Base-by-base conservation (phyloP, 1,140 invertebrate genomes). In the Hyphantria cunea region DNA sequence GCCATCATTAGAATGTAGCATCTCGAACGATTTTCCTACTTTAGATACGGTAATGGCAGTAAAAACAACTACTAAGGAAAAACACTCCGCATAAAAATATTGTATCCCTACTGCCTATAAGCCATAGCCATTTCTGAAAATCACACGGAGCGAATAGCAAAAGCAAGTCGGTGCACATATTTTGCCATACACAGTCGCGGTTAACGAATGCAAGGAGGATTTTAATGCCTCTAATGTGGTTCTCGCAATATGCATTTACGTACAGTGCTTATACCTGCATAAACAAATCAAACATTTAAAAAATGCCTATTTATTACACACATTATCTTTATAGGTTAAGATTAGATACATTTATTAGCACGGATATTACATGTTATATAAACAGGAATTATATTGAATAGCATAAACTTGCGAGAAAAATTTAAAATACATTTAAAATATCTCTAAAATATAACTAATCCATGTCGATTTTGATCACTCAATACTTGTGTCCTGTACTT, bases 11-110 rank as follows among this genome's bases (percentile, higher is more conserved):
- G 86, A 90, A 90, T 90, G 84, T 86, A 79, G 80, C 84, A 83
- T 85, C 84, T 81, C 84, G 72, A 83, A 59, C 76, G 84, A 90
- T 90, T 90, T 88, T 90, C 88, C 88, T 89, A 90, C 84, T 89
- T 83, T 86, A 88, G 84, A 80, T 75, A 79, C 78, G 74, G 82
- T 84, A 83, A 87, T 84, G 79, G 74, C 72, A 58, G 74, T 81
- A 89, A 90, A 90, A 89, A 89, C 86, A 65, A 41, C 74, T 39
- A 47, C 74, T 66, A 70, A 77, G 76, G 81, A 86, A 89, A 90
- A 90, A 89, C 82, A 70, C 32, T 74, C 65, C 56, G 86, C 82
- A 90, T 90, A 90, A 90, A 90, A 90, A 90, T 89, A 90, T 90
- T 90, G 86, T 86, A 89, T 89, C 87, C 84, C 82, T 85, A 80